Evolutionary conservation across 2,797 vertebrate species (phyloP), one percentile per base, ranked within the genome.

Genomic region (Rhinatrema bivittatum): DNA sequence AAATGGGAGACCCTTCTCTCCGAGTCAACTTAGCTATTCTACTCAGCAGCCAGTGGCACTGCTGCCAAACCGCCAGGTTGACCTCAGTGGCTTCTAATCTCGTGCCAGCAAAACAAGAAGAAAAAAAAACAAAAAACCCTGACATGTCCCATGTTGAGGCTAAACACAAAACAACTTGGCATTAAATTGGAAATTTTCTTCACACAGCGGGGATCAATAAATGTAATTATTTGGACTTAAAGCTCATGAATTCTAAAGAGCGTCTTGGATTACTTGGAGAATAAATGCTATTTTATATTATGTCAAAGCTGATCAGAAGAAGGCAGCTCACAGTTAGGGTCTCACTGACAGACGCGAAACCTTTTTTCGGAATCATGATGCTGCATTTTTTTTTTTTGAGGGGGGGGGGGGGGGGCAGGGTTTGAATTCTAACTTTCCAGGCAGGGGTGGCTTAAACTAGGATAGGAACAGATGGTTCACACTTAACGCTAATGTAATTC

Each of bases 221-320:
- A 65, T 65, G 56, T 55, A 71, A 74, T 74, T 69, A 71, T 69
- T 69, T 69, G 48, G 52, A 53, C 46, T 69, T 60, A 61, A 65
- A 60, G 18, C 34, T 69, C 60, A 65, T 67, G 65, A 65, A 69
- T 74, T 69, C 62, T 63, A 65, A 67, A 67, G 38, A 62, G 54
- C 38, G 40, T 39, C 34, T 54, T 1, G 1, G 59, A 62, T 65
- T 67, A 62, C 54, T 52, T 25, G 25, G 39, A 49, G 38, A 68
- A 47, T 56, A 68, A 68, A 46, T 50, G 46, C 36, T 50, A 26
- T 69, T 69, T 67, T 60, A 65, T 58, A 50, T 0, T 0, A 29
- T 60, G 50, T 56, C 56, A 62, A 54, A 65, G 52, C 60, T 54
- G 65, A 62, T 61, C 60, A 59, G 62, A 67, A 65, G 63, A 63